A percentile compares a stretch with the other conserved stretches of the same genome.
Conservation (phyloP, 1,140 invertebrate species). For the Drosophila ananassae region DNA sequence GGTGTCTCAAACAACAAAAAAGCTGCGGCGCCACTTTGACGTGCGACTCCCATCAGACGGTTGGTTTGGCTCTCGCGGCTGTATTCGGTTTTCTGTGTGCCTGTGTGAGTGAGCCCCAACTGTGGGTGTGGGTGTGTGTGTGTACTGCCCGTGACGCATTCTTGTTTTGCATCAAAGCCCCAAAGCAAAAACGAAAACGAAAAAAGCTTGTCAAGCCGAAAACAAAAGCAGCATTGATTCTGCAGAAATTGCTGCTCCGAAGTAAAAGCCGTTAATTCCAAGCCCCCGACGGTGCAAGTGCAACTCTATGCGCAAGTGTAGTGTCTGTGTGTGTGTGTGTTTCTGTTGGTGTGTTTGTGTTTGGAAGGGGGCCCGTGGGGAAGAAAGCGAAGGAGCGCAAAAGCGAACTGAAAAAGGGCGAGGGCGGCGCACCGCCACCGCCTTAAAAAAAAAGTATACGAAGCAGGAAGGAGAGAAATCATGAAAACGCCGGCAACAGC, state of each 20-base stretch:
- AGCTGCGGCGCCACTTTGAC: conserved; percentile 72
- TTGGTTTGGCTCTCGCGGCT: conserved; percentile 66
- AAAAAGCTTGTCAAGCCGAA: conserved; percentile 38
- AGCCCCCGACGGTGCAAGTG: conserved; percentile 40
- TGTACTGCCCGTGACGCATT: conserved; percentile 70
- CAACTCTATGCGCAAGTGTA: conserved; percentile 52
- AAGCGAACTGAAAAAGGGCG: conserved; percentile 55
- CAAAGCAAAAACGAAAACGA: conserved; percentile 31
- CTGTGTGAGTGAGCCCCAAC: conserved; percentile 22
- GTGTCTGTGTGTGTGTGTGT: conserved; percentile 41
- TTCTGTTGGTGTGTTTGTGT: conserved; percentile 22
- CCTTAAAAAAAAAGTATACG: conserved; percentile 41
- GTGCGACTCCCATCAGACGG: conserved; percentile 74
- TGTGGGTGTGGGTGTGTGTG: conserved; percentile 29
- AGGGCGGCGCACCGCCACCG: conserved; percentile 43
- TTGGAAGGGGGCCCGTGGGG: conserved; percentile 21
- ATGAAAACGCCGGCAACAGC: conserved; percentile 74
- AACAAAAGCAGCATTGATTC: conserved; percentile 41
- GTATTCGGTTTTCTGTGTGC: conserved; percentile 25
- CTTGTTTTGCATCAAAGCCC: conserved; percentile 72
- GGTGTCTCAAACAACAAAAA: conserved; percentile 73
- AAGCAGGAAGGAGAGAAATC: conserved; percentile 49
- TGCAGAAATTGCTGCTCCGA: background rate
- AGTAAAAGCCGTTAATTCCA: conserved; percentile 35
- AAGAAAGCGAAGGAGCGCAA: conserved; percentile 53